phyloP scores from a whole-genome alignment of 92 coral and sea anemone species.

The Galaxea fascicularis region DNA sequence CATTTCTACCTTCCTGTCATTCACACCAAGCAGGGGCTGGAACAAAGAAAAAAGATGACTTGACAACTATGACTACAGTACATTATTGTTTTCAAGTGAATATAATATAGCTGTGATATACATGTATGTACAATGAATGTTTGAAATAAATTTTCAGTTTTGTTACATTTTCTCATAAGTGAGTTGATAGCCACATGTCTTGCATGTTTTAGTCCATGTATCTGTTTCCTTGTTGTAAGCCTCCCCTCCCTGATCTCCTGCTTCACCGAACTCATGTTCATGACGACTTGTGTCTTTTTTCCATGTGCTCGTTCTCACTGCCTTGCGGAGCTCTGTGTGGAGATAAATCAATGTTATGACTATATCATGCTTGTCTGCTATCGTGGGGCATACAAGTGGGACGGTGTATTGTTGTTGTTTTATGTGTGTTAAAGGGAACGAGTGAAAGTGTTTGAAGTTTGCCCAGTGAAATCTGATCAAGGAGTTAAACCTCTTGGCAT shows the following conservation, averaged over 20 bases:
- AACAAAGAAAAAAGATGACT: background rate
- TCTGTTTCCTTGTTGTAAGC: constrained; percentile 84
- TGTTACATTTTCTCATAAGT: constrained; percentile 92
- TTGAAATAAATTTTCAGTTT: constrained; percentile 3
- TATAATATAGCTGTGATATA: background rate
- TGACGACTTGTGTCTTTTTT: constrained; percentile 83
- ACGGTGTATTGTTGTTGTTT: too few relatives aligned
- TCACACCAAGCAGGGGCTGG: background rate
- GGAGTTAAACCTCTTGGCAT: too few relatives aligned
- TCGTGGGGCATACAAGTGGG: too few relatives aligned
- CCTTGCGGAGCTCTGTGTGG: constrained; percentile 82
- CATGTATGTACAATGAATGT: constrained; percentile 12
- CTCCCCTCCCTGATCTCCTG: constrained; percentile 87
- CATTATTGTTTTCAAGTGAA: background rate
- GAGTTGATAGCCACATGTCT: constrained; percentile 87
- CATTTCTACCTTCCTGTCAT: too few relatives aligned
- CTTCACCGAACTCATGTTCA: constrained; percentile 83
- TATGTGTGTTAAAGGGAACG: too few relatives aligned
- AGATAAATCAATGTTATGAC: background rate
- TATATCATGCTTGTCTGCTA: too few relatives aligned
- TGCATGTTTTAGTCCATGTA: constrained; percentile 97
- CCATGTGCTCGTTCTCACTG: constrained; percentile 99
- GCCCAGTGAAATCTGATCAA: too few relatives aligned
- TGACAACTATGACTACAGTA: background rate
- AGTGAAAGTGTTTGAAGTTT: too few relatives aligned